These are phyloP conservation scores for Phytoseiulus persimilis DNA, from an alignment of 2,888 invertebrate species.

Conservation along the genomic window DNA sequence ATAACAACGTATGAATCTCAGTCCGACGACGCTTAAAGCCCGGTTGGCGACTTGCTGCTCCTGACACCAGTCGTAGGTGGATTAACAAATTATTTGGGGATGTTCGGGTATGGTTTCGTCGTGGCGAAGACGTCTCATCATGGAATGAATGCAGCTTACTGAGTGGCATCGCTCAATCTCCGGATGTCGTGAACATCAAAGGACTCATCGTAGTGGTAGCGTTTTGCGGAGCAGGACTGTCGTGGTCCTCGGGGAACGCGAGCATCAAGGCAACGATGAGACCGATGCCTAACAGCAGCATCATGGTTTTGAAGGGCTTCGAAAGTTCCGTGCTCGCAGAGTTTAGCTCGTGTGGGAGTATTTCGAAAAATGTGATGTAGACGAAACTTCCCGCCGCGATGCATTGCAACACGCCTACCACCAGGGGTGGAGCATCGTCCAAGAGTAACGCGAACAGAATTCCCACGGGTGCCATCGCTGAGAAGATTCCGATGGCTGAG, in stretches of 20 bases:
- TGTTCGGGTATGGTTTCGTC: neutral
- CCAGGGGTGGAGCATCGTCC: conserved; percentile 48
- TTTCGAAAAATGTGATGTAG: conserved; percentile 94
- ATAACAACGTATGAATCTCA: neutral
- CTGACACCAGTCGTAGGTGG: neutral
- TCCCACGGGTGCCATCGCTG: conserved; percentile 63
- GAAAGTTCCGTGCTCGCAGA: conserved; percentile 50
- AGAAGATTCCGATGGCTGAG: conserved; percentile 59
- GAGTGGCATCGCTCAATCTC: neutral
- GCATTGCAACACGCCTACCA: conserved; percentile 60
- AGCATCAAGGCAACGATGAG: conserved; percentile 44
- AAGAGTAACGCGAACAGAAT: conserved; percentile 59
- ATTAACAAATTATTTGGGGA: neutral
- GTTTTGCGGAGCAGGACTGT: neutral
- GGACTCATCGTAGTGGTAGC: neutral
- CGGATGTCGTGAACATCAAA: neutral
- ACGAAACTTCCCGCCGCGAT: conserved; percentile 83
- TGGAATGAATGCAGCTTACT: neutral
- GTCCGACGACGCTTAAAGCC: neutral
- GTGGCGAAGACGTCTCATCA: neutral
- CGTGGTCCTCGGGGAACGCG: neutral
- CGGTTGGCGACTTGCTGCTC: neutral
- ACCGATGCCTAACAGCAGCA: conserved; percentile 47
- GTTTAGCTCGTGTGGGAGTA: conserved; percentile 64
- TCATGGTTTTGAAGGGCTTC: conserved; percentile 47